Conservation (phyloP, 2,113 vertebrate species). For the Ochotona curzoniae region DNA sequence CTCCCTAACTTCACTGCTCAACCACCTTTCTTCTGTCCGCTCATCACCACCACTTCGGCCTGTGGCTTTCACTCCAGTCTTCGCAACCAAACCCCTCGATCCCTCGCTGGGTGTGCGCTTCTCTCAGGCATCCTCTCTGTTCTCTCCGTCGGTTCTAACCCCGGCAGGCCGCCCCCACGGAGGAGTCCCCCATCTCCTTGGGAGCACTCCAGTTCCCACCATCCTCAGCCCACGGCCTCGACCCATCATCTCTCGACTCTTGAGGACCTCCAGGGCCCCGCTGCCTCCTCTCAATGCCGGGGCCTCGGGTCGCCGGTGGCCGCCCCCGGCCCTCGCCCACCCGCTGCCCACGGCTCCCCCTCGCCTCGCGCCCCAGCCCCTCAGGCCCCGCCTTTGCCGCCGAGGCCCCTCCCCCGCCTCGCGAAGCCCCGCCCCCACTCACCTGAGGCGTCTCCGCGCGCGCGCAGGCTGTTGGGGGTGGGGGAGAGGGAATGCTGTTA, state of each 20-base stretch:
- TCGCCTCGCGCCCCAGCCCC: background rate
- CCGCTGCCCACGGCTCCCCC: background rate
- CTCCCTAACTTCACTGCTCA: constrained; percentile 35
- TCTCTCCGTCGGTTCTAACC: background rate
- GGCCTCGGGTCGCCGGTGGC: background rate
- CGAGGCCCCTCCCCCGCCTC: constrained; percentile 59
- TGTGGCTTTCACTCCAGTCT: background rate
- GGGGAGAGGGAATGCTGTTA: constrained; percentile 44
- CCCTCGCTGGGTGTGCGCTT: background rate
- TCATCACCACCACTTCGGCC: constrained; percentile 15
- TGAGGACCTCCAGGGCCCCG: background rate
- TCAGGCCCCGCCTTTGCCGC: constrained; percentile 45
- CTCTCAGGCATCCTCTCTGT: background rate
- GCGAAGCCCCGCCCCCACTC: constrained; percentile 73
- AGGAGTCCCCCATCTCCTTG: background rate
- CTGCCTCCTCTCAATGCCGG: background rate
- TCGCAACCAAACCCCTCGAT: background rate
- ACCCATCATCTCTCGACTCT: background rate
- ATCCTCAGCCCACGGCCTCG: background rate
- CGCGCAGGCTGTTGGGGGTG: constrained; percentile 65
- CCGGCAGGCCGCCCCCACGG: background rate
- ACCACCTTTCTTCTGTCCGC: background rate
- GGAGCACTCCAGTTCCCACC: background rate
- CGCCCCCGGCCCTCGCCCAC: too few relatives aligned
- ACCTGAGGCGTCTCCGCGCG: constrained; percentile 80